Conservation (phyloP, 2,888 invertebrate species). For the Latheticus oryzae region DNA sequence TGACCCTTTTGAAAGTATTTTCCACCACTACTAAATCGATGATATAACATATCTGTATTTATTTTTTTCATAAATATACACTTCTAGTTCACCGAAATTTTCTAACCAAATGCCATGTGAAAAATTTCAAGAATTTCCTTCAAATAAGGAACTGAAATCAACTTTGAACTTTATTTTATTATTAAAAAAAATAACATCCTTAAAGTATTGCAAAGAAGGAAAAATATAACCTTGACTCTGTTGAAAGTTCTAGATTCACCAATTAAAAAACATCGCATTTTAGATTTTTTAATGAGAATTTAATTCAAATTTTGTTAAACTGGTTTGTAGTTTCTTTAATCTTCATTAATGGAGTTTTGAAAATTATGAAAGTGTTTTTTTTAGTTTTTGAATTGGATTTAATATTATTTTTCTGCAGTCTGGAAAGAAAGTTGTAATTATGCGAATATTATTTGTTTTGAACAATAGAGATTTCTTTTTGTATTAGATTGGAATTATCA, state of each 20-base stretch:
- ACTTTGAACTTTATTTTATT: slow-evolving; percentile 34
- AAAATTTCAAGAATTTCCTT: slow-evolving; percentile 15
- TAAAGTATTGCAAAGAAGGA: slow-evolving; percentile 2
- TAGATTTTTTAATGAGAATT: too few species aligned
- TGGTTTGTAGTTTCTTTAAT: too few species aligned
- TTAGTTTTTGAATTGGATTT: too few species aligned
- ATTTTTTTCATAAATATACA: too few species aligned
- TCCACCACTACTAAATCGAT: slow-evolving; percentile 45
- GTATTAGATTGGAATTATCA: too few species aligned
- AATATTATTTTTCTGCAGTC: too few species aligned
- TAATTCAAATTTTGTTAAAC: too few species aligned
- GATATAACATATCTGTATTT: slow-evolving; percentile 32
- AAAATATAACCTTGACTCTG: slow-evolving; percentile 32
- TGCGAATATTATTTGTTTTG: too few species aligned
- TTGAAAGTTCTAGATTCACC: slow-evolving; percentile 21
- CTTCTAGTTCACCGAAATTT: slow-evolving; percentile 8
- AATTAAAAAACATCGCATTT: slow-evolving; percentile 20
- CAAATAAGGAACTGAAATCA: slow-evolving; percentile 23
- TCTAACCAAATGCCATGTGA: slow-evolving; percentile 22
- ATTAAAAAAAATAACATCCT: slow-evolving; percentile 14
- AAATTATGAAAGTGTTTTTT: too few species aligned
- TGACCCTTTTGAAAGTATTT: slow-evolving; percentile 50
- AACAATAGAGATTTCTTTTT: too few species aligned
- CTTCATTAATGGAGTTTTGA: too few species aligned
- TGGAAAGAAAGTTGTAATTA: slow-evolving; percentile 27